Evolutionary conservation across 1,140 invertebrate species (phyloP), one percentile per base, ranked within the genome.

Genomic region (Neodiprion pinetum): DNA sequence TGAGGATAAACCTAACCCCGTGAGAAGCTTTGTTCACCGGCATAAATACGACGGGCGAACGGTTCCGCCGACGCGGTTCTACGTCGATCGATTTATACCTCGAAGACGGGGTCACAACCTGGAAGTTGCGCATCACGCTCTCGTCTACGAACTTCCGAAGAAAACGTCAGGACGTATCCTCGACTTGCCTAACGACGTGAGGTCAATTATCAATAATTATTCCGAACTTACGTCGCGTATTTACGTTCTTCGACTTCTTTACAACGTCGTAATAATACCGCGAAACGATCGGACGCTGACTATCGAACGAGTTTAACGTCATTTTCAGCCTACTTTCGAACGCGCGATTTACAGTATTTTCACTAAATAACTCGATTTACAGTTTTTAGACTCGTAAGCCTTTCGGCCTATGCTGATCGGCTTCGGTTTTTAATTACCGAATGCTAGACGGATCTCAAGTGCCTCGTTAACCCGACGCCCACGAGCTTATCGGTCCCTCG

Each of bases 11-110:
- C 4, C 53, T 12, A 61, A 61, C n/a, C 53, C 4, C 11, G 53
- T 61, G 53, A 61, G 53, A 61, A 61, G 53, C n/a, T 61, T 14
- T 9, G 53, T 14, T 12, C 53, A 61, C 3, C 53, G 11, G 4
- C 53, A 17, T 61, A 12, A 61, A 61, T 17, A 9, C 11, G 53
- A 61, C n/a, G 53, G n/a, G 4, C 28, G 28, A 40, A 40, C 5
- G 5, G 28, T 61, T 5, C 53, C 53, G 9, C 11, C 11, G 53
- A 12, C n/a, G n/a, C 53, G n/a, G 53, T 61, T 12, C n/a, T 80
- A 0, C 21, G 11, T 8, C 70, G 84, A 86, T 7, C 77, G 84
- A 79, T 85, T 84, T 72, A 81, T 85, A 68, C 75, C 81, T 0
- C 48, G n/a, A 0, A 76, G 81, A 23, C 50, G 67, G 0, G 70